phyloP scores from a whole-genome alignment of 2,888 invertebrate species.

The Lordiphosa fenestrarum region DNA sequence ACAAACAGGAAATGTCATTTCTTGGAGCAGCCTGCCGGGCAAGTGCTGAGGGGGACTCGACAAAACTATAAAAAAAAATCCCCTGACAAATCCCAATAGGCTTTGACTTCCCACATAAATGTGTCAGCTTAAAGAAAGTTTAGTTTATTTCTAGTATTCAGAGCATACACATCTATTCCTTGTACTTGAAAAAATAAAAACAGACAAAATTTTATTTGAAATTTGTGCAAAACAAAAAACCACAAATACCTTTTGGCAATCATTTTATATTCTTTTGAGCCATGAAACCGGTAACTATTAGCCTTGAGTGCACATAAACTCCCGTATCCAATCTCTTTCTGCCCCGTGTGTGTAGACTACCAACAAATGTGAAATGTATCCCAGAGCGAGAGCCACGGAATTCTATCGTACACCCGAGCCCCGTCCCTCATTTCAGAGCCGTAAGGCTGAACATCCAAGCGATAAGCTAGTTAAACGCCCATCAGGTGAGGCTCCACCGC shows the following conservation, averaged over 20 bases:
- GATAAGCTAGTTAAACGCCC: not conserved
- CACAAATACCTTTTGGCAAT: too few relatives aligned
- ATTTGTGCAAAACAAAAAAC: not conserved
- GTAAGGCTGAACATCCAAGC: constrained; percentile 30
- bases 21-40: too few relatives aligned
- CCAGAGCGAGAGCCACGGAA: constrained; percentile 13
- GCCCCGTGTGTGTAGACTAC: not conserved
- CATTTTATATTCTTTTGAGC: too few relatives aligned
- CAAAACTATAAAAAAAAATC: too few relatives aligned
- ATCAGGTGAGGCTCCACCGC: not conserved
- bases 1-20: too few relatives aligned
- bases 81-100: not conserved
- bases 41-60: too few relatives aligned
- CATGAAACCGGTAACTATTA: too few relatives aligned
- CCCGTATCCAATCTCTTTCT: not conserved
- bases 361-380: constrained; percentile 30
- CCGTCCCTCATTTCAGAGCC: constrained; percentile 28
- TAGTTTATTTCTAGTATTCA: too few relatives aligned
- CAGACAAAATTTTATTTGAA: not conserved
- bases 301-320: too few relatives aligned
- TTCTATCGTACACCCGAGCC: constrained; percentile 22
- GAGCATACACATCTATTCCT: too few relatives aligned
- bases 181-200: not conserved
- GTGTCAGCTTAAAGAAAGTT: too few relatives aligned
- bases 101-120: not conserved